Evolutionary conservation across 1,140 invertebrate genomes (phyloP).

Genomic region (Penaeus chinensis): DNA sequence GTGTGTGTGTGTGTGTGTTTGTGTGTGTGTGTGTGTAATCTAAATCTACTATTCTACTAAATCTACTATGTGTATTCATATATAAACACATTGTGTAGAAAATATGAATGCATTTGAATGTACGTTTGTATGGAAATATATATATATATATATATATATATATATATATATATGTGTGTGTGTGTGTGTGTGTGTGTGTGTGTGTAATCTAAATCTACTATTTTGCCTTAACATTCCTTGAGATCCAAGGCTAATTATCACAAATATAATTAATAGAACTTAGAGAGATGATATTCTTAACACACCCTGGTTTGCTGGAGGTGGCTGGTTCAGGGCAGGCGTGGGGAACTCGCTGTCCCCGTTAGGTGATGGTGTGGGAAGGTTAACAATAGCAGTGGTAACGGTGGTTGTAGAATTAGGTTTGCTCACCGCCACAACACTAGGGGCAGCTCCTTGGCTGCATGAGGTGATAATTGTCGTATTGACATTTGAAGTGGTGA

Average conservation of each 20-base stretch:
- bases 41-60: too few species aligned
- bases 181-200: constrained; percentile 34
- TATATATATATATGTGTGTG: neutral
- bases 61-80: constrained; percentile 21
- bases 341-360: constrained; percentile 46
- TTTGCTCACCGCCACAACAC: constrained; percentile 54
- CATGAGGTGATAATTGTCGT: constrained; percentile 30
- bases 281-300: constrained; percentile 56
- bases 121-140: neutral
- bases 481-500: constrained; percentile 20
- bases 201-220: neutral
- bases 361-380: constrained; percentile 48
- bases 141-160: constrained; percentile 10
- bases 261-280: neutral
- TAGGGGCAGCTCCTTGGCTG: constrained; percentile 30
- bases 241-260: neutral
- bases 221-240: neutral
- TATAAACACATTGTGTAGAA: constrained; percentile 11
- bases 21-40: constrained; percentile 27
- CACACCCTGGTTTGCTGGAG: constrained; percentile 47
- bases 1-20: constrained; percentile 24
- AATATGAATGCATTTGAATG: neutral
- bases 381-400: constrained; percentile 50
- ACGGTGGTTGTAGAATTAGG: constrained; percentile 54
- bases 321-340: constrained; percentile 15